Conservation (phyloP, 2,113 vertebrate species). For the Takifugu flavidus region DNA sequence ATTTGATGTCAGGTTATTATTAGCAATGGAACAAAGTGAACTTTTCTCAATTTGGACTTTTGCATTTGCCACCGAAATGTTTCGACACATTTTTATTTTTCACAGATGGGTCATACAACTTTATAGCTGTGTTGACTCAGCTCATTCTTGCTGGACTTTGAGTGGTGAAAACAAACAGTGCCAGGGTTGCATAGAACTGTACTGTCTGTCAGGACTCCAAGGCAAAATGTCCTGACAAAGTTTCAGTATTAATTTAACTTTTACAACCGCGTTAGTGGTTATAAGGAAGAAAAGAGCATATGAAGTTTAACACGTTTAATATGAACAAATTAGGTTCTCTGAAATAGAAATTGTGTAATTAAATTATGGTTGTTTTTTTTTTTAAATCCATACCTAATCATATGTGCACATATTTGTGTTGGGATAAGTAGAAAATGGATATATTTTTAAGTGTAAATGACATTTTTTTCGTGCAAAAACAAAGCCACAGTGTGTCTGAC, state of each 20-base stretch:
- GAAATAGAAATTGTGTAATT: neutral
- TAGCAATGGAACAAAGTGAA: too few species aligned
- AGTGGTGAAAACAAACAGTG: constrained; percentile 4
- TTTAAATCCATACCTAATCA: too few species aligned
- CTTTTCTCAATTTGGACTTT: too few species aligned
- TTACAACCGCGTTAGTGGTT: too few species aligned
- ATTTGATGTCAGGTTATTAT: too few species aligned
- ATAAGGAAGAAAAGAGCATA: too few species aligned
- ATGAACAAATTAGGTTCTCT: neutral
- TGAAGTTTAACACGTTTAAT: too few species aligned
- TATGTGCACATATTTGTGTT: neutral
- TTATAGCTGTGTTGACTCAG: neutral
- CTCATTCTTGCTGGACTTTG: constrained; percentile 25
- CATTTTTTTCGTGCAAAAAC: neutral
- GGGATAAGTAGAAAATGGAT: neutral
- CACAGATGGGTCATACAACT: neutral
- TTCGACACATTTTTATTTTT: neutral
- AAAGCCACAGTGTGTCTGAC: constrained; percentile 5
- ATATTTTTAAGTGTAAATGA: too few species aligned
- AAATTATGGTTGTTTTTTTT: neutral
- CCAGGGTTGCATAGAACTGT: constrained; percentile 3
- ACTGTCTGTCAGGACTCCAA: neutral
- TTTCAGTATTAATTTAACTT: too few species aligned
- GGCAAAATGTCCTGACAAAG: too few species aligned
- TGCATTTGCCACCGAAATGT: neutral